These are phyloP conservation scores for Pangasius sanitwongsei DNA, from an alignment of 2,797 vertebrate genomes.

Conservation along the genomic window DNA sequence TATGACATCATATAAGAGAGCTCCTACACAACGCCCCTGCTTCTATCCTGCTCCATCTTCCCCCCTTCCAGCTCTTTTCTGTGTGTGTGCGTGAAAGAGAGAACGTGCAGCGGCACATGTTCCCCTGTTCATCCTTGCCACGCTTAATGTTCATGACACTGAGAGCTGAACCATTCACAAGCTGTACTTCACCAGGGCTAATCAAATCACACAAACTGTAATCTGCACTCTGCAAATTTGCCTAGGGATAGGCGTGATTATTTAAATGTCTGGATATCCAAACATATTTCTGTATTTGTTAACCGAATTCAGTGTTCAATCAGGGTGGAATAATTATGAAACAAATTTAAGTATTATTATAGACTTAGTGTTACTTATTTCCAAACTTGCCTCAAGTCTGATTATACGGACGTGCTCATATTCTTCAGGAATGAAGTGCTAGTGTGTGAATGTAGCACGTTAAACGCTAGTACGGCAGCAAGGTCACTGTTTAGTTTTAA, in stretches of 20 bases:
- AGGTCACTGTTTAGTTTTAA: not conserved
- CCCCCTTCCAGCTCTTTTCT: not conserved
- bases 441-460: not conserved
- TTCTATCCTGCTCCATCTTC: constrained; percentile 19
- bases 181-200: constrained; percentile 4
- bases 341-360: not conserved
- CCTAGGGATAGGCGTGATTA: not conserved
- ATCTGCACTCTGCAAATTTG: not conserved
- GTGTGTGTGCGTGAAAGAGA: not conserved
- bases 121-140: constrained; percentile 11
- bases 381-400: not conserved
- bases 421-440: not conserved
- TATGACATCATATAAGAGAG: constrained; percentile 30
- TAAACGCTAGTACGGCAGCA: not conserved
- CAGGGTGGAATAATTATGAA: not conserved
- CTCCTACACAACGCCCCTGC: not conserved
- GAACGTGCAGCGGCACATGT: constrained; percentile 40
- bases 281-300: not conserved
- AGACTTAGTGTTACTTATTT: not conserved
- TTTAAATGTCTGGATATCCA: no score
- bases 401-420: not conserved
- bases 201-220: constrained; percentile 33
- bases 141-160: not conserved
- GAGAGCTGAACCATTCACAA: constrained; percentile 5
- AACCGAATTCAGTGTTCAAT: not conserved